phyloP scores from a whole-genome alignment of 92 coral and sea anemone species.

The Meandrina meandrites region DNA sequence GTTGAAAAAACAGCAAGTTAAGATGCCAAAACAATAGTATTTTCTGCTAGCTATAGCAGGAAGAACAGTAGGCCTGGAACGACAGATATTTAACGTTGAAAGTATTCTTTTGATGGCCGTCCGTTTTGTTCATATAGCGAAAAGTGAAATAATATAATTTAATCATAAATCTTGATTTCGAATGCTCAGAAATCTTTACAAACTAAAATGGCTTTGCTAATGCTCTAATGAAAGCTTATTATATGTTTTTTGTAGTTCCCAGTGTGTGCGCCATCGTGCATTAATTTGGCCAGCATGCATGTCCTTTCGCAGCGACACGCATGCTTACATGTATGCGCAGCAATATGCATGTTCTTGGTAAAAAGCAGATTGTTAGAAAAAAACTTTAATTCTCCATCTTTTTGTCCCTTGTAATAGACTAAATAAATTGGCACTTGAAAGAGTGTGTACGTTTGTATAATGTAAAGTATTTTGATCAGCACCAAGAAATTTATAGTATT shows the following conservation, averaged over 20 bases:
- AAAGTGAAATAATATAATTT: background rate
- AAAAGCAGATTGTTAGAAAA: background rate
- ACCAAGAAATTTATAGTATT: no score
- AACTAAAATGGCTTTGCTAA: background rate
- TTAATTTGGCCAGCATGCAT: background rate
- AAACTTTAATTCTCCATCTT: background rate
- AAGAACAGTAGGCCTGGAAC: background rate
- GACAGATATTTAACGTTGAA: background rate
- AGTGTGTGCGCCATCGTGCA: no score
- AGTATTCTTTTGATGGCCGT: background rate
- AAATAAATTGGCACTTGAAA: background rate
- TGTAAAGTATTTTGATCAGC: background rate
- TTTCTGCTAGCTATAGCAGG: background rate
- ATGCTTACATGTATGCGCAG: background rate
- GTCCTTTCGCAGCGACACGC: background rate
- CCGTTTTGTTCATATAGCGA: background rate
- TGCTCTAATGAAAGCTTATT: background rate
- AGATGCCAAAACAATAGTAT: background rate
- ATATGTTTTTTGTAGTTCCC: background rate
- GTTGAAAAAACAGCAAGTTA: background rate
- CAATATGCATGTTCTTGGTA: background rate
- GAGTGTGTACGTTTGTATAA: background rate
- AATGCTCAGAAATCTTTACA: background rate
- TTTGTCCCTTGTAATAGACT: no score
- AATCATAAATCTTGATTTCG: background rate